Conservation (phyloP, 2,888 invertebrate genomes). For the Drosophila infuscata region DNA sequence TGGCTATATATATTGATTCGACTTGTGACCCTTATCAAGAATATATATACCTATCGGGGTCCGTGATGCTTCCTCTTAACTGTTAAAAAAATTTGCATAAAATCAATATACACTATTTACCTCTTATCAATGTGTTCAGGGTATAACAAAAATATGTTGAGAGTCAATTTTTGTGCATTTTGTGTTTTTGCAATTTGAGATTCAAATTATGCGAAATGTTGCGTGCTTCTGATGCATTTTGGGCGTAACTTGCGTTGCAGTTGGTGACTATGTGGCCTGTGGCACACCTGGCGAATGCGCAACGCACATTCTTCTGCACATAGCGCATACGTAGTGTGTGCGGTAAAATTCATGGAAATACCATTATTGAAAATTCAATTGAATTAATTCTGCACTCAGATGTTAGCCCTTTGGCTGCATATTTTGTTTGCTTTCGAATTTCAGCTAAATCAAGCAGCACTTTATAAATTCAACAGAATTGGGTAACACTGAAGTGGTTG, state of each 20-base stretch:
- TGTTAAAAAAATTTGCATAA: not conserved
- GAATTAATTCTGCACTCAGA: not conserved
- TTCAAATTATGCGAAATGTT: constrained; percentile 40
- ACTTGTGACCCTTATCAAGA: not conserved
- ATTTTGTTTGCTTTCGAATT: not conserved
- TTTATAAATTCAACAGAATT: not conserved
- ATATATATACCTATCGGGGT: not conserved
- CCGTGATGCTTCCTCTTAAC: rapidly evolving
- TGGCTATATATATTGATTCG: not conserved
- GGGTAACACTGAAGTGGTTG: not conserved
- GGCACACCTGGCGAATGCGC: constrained; percentile 65
- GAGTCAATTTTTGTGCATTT: constrained; percentile 41
- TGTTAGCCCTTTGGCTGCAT: no score
- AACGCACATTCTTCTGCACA: constrained; percentile 35
- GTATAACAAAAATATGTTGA: constrained; percentile 13
- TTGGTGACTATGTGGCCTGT: not conserved
- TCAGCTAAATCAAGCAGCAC: not conserved
- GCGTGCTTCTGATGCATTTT: constrained; percentile 8
- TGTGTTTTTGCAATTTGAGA: constrained; percentile 21
- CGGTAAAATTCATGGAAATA: not conserved
- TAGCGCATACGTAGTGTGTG: constrained; percentile 47
- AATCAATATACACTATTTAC: not conserved
- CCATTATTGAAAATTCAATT: not conserved
- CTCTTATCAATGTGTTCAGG: not conserved
- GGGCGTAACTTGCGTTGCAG: constrained; percentile 24